Conservation (phyloP, 2,113 vertebrate species). For the Noctilio leporinus region DNA sequence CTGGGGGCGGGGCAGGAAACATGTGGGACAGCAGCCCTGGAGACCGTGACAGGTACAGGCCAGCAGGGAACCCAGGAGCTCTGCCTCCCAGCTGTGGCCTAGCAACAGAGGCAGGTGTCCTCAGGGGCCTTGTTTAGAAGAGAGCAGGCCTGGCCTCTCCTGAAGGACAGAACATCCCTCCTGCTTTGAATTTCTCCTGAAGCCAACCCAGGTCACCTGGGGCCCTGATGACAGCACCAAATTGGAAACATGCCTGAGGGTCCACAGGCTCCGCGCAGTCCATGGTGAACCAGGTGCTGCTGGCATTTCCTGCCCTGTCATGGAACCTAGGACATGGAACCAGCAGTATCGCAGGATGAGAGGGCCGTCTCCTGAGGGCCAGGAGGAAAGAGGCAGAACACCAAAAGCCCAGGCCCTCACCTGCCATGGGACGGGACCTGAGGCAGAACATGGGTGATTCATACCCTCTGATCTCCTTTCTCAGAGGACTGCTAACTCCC, state of each 20-base stretch:
- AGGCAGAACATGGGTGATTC: background rate
- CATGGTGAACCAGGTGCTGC: background rate
- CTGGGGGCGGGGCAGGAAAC: background rate
- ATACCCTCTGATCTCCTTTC: background rate
- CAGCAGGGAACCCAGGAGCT: conserved; percentile 5
- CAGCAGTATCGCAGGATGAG: background rate
- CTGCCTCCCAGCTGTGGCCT: conserved; percentile 50
- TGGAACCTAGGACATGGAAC: conserved; percentile 19
- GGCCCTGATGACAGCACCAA: background rate
- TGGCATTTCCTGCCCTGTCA: background rate
- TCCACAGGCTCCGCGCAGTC: background rate
- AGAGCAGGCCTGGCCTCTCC: background rate
- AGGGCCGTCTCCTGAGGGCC: background rate
- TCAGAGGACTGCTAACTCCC: background rate
- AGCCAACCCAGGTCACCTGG: conserved; percentile 9
- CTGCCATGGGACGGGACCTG: background rate
- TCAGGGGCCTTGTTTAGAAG: conserved; percentile 34
- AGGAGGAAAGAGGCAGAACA: background rate
- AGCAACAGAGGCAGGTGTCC: conserved; percentile 54
- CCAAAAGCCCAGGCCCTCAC: background rate
- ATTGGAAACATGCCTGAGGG: conserved; percentile 42
- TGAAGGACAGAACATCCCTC: conserved; percentile 15
- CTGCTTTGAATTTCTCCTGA: background rate
- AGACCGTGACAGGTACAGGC: background rate
- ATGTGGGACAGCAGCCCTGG: background rate